Base-by-base conservation (phyloP, 2,888 invertebrate genomes). In the Scelioninae gen. 1 region DNA sequence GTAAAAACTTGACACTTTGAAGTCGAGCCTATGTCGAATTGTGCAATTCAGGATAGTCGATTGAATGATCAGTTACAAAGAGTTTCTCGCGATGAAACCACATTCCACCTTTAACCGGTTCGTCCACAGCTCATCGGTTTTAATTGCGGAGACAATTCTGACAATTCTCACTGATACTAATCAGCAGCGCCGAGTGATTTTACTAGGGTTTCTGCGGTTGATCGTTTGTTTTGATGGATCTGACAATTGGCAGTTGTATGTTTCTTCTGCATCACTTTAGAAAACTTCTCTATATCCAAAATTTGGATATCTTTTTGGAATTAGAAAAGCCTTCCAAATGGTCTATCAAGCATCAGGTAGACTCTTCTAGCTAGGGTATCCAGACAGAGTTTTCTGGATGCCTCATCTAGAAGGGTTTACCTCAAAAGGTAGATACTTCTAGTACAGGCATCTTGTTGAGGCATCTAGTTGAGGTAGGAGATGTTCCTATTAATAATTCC, bases 21-120 rank as follows among this genome's bases (percentile, higher is more conserved):
- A 53, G 71, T 76, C 79, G 15, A 60, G 32, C 75, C 72, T 78
- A 45, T 55, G 66, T 74, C 69, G 77, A 84, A 81, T 84, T 84
- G 78, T 78, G 80, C 81, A 84, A 84, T 75, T 53, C 75, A 45
- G 65, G 68, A 81, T 58, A 47, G 53, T 38, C 74, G 71, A 78
- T 81, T 75, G 84, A 82, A 78, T 78, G 90, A 90, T 90, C 88
- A 85, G 87, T 90, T 89, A 88, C 89, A 89, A 89, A 88, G 87
- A 89, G 86, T 80, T 68, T 88, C 86, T 88, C 88, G 89, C 87
- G 87, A 88, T 88, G 85, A 86, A 88, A 90, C 90, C 88, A 85
- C 90, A 90, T 90, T 90, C 89, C 88, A 85, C 71, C 82, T 88
- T 89, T 87, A 89, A 90, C 88, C 88, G 88, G 86, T 88, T 88